Base-by-base conservation (phyloP, 2,888 invertebrate genomes). In the Andrena chrysosceles region DNA sequence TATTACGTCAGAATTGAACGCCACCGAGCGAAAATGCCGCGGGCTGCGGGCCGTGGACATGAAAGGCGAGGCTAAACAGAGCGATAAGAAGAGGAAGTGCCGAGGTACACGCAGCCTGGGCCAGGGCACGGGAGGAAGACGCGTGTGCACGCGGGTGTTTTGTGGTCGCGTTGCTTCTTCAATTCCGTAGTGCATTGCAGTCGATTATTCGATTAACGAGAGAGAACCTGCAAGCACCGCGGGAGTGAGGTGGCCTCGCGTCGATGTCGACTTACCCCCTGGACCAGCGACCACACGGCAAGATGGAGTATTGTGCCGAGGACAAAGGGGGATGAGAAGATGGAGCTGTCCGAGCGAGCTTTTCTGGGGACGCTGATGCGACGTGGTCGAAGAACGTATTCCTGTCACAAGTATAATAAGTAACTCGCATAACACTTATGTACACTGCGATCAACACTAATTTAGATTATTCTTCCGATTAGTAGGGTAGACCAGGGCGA, bases 121-220 rank as follows among this genome's bases (percentile, higher is more conserved):
- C 23, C 56, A 10, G 4, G n/a, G 29, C 64, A 6, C n/a, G 69
- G 74, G 63, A 42, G 54, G 1, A 3, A 7, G 10, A 20, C 35
- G 49, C 56, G 63, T n/a, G 33, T 23, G n/a, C 26, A 29, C n/a
- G 26, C 48, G 23, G 20, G 67, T 29, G 29, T 59, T 2, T 23
- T 26, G 26, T 67, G 72, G 92, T 94, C 95, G 95, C 95, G 95
- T 95, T 95, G 95, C 96, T 95, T 94, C 96, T 95, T 97, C 98
- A 98, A 98, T 98, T 97, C 98, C 98, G 97, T 97, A 97, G 98
- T 97, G 98, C 97, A 98, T 97, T 98, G 98, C 97, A 98, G 97
- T 97, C 97, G 97, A 95, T 92, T 95, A 94, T 90, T 95, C 94
- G 94, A 93, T 94, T 94, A 94, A 89, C 85, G 86, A 90, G 89